Conservation (phyloP, 1,140 invertebrate genomes). For the Palaemon carinicauda region DNA sequence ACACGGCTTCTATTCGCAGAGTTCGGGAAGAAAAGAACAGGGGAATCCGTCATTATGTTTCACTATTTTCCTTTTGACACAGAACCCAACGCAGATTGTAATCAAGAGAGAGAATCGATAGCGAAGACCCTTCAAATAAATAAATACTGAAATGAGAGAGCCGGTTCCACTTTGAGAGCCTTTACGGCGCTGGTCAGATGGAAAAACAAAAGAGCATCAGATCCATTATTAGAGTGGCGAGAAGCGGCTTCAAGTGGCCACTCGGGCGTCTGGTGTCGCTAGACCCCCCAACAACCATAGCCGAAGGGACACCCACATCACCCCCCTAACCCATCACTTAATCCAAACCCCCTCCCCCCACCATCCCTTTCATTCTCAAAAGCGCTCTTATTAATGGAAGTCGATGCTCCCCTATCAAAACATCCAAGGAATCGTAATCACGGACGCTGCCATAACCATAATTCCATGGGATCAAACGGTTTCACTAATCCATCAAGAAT, state of each 20-base stretch:
- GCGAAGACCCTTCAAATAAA: slow-evolving; percentile 15
- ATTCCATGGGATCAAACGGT: too few relatives aligned
- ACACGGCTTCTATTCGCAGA: too few relatives aligned
- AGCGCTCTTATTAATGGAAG: too few relatives aligned
- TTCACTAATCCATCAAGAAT: too few relatives aligned
- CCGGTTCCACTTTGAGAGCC: slow-evolving; percentile 6
- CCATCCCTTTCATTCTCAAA: not conserved
- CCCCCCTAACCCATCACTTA: not conserved
- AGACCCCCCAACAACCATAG: not conserved
- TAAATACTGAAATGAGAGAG: slow-evolving; percentile 39
- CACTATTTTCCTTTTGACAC: not conserved
- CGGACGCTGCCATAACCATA: too few relatives aligned
- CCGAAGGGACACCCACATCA: not conserved
- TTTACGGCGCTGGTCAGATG: slow-evolving; percentile 53
- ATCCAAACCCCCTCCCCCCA: not conserved
- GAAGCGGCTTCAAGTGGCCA: slow-evolving; percentile 54
- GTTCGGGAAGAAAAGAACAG: too few relatives aligned
- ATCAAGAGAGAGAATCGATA: slow-evolving; percentile 9
- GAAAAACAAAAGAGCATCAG: slow-evolving; percentile 56
- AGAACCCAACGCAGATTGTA: slow-evolving; percentile 9
- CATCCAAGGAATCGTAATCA: too few relatives aligned
- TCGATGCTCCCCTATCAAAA: too few relatives aligned
- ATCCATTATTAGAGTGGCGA: slow-evolving; percentile 55
- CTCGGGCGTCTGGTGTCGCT: slow-evolving; percentile 50
- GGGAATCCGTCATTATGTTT: not conserved